These are phyloP conservation scores for Meiosimyza platycephala DNA, from an alignment of 2,888 invertebrate species.

Conservation along the genomic window DNA sequence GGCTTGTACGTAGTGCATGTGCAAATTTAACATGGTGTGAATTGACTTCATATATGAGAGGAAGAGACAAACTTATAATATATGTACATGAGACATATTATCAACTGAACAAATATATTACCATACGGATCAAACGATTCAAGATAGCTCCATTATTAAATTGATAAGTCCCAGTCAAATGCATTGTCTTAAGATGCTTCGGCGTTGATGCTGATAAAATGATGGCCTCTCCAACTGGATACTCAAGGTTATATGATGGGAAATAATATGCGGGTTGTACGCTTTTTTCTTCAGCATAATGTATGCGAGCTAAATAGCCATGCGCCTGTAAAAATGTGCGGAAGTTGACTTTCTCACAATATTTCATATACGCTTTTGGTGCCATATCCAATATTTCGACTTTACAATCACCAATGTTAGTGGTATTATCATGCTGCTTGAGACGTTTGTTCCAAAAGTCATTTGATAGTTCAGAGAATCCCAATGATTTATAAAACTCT, in stretches of 20 bases:
- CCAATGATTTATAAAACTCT: slow-evolving; percentile 34
- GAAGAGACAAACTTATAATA: not conserved
- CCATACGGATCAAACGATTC: slow-evolving; percentile 29
- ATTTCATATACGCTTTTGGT: slow-evolving; percentile 1
- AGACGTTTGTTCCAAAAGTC: slow-evolving; percentile 8
- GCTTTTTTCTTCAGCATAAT: slow-evolving; percentile 31
- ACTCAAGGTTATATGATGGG: slow-evolving; percentile 1
- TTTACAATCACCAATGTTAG: slow-evolving; percentile 18
- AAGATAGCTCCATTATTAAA: slow-evolving; percentile 1
- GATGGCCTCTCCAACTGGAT: slow-evolving; percentile 9
- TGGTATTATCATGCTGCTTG: not conserved
- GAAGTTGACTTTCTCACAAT: slow-evolving; percentile 28
- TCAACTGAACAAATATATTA: not conserved
- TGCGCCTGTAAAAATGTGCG: slow-evolving; percentile 33
- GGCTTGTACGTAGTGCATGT: no score
- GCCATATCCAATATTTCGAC: slow-evolving; percentile 8
- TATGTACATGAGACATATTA: no score
- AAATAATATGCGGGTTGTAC: slow-evolving; percentile 25
- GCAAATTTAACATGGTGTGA: no score
- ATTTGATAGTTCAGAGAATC: slow-evolving; percentile 24
- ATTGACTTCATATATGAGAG: not conserved
- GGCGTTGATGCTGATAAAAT: slow-evolving; percentile 28
- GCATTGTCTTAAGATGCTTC: slow-evolving; percentile 10
- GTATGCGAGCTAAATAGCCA: slow-evolving; percentile 7
- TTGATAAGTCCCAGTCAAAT: not conserved